Conservation (phyloP, 2,888 invertebrate genomes). For the Sphaerophoria rueppellii region DNA sequence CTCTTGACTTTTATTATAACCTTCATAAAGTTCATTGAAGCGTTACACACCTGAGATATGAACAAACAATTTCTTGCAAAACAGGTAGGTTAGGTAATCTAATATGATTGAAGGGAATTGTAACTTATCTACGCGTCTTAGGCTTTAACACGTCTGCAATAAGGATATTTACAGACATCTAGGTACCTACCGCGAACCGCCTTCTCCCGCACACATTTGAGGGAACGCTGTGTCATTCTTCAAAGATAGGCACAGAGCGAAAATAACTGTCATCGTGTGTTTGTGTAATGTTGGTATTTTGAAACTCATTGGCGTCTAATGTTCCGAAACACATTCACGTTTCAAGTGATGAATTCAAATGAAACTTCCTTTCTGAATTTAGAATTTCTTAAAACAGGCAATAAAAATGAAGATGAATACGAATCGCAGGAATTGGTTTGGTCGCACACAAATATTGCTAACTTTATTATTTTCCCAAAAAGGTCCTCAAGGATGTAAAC, state of each 20-base stretch:
- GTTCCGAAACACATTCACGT: slow-evolving; percentile 51
- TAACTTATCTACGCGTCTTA: neutral
- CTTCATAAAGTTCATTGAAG: slow-evolving; percentile 29
- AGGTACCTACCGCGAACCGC: neutral
- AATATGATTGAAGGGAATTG: slow-evolving; percentile 32
- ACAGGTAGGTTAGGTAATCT: slow-evolving; percentile 18
- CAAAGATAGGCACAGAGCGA: neutral
- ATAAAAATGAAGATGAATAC: slow-evolving; percentile 6
- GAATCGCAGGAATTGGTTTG: slow-evolving; percentile 24
- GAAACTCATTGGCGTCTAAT: slow-evolving; percentile 55
- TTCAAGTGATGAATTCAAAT: slow-evolving; percentile 47
- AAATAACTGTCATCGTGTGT: slow-evolving; percentile 36
- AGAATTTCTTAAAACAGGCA: neutral
- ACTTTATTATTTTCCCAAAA: slow-evolving; percentile 39
- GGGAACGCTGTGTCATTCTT: slow-evolving; percentile 27
- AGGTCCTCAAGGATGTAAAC: slow-evolving; percentile 24
- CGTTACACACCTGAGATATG: slow-evolving; percentile 14
- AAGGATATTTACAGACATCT: neutral
- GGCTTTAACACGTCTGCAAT: neutral
- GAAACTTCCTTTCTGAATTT: slow-evolving; percentile 18
- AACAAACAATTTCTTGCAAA: slow-evolving; percentile 29
- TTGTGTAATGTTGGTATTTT: slow-evolving; percentile 9
- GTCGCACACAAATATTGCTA: slow-evolving; percentile 31
- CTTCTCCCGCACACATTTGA: neutral
- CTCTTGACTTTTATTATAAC: slow-evolving; percentile 37